Base-by-base conservation (phyloP, 2,888 invertebrate genomes). In the Hirtodrosophila trivittata region DNA sequence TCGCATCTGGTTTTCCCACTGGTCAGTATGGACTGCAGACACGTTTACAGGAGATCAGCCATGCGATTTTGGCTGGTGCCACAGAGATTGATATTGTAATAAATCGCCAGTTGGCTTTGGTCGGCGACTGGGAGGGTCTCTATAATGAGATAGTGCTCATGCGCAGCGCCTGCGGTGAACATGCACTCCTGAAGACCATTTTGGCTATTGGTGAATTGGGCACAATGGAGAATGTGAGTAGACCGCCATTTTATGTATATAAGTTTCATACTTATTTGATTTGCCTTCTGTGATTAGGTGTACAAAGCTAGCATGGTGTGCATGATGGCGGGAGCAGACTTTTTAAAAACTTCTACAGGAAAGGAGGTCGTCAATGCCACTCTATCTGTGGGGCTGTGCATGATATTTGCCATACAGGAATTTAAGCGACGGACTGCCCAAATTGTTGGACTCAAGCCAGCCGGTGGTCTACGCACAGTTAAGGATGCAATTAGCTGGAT, bases 281-380 rank as follows among this genome's bases (percentile, higher is more conserved):
- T n/a, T n/a, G n/a, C n/a, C n/a, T n/a, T n/a, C n/a, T n/a, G n/a
- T n/a, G n/a, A n/a, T 75, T 82, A 94, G 94, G 92, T 99, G 1
- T 97, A 98, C 90, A 95, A 94, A 89, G 95, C 96, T 0, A 95
- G 97, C 14, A 93, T 97, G 92, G 93, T 96, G 33, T 95, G 97
- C 14, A 98, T 99, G 97, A 93, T 96, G 93, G 98, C 98, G 60
- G 99, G 99, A 9, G 95, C 98, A 5, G 97, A 99, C 91, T 99
- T 99, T 88, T 97, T 99, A 57, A 99, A 99, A 92, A 99, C 99
- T 2, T 98, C 98, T 0, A 99, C 99, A 0, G 98, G 97, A 39
- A 99, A 99, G 91, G 99, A 99, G 91, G 90, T 93, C 1, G 94
- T 97, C 0, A 99, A 99, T 92, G 99, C 99, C 0, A 98, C 97